phyloP scores from a whole-genome alignment of 2,113 vertebrate genomes.

The Martes martes region DNA sequence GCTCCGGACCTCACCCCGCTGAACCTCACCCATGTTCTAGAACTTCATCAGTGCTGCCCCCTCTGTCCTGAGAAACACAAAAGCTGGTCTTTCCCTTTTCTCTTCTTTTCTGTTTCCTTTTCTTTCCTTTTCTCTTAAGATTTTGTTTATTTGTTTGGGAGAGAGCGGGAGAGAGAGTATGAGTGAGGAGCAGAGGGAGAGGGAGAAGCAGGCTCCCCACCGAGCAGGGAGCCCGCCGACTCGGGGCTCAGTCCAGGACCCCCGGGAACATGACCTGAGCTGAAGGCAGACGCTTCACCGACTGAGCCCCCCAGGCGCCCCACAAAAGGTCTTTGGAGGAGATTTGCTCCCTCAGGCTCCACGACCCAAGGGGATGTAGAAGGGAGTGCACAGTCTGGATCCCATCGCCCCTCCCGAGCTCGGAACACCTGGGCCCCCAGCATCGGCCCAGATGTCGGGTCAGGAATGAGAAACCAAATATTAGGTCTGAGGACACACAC shows the following conservation, averaged over 20 bases:
- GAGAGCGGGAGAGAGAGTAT: too few relatives aligned
- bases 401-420: background rate
- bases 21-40: too few relatives aligned
- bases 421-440: background rate
- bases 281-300: background rate
- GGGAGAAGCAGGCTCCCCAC: background rate
- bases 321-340: background rate
- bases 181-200: background rate
- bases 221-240: background rate
- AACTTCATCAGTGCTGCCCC: too few relatives aligned
- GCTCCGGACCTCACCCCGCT: too few relatives aligned
- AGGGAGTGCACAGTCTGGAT: background rate
- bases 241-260: background rate
- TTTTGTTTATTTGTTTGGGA: background rate
- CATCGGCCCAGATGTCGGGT: rapidly evolving
- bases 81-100: background rate
- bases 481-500: rapidly evolving
- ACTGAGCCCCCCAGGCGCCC: background rate
- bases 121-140: background rate
- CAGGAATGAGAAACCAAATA: background rate
- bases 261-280: background rate
- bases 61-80: background rate
- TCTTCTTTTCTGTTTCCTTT: background rate
- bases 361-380: background rate
- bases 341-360: background rate